Conservation (phyloP, 2,888 invertebrate genomes). For the Volucella bombylans region DNA sequence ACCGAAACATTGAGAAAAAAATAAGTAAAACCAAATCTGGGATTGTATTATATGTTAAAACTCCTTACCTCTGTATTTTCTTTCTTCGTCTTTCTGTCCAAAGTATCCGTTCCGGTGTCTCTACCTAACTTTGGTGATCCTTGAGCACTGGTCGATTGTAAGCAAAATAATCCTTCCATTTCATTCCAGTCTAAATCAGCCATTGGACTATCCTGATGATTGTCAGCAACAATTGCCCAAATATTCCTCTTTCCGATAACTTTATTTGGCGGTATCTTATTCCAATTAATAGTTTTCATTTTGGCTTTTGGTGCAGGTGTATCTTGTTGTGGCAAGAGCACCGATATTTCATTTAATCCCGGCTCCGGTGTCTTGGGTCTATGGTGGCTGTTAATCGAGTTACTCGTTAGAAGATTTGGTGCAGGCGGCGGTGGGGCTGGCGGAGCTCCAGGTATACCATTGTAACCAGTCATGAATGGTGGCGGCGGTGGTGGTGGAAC, state of each 20-base stretch:
- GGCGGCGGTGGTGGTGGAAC: constrained; percentile 84
- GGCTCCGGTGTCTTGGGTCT: constrained; percentile 78
- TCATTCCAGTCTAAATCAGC: constrained; percentile 95
- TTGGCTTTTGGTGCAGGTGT: constrained; percentile 97
- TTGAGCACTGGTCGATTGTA: constrained; percentile 87
- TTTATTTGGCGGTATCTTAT: constrained; percentile 96
- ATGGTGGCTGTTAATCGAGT: constrained; percentile 68
- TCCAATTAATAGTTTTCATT: constrained; percentile 99
- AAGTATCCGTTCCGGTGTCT: constrained; percentile 80
- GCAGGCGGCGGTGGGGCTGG: constrained; percentile 82
- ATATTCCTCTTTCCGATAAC: constrained; percentile 95
- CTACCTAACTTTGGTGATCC: constrained; percentile 84
- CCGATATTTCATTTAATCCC: constrained; percentile 76
- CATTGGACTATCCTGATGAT: constrained; percentile 92
- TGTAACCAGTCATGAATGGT: constrained; percentile 80
- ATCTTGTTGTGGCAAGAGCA: constrained; percentile 92
- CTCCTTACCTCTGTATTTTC: constrained; percentile 88
- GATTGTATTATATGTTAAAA: too few species aligned
- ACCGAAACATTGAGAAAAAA: too few species aligned
- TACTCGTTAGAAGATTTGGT: constrained; percentile 75
- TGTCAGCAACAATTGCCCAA: constrained; percentile 94
- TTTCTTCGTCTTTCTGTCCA: constrained; percentile 88
- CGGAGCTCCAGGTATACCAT: constrained; percentile 78
- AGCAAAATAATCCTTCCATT: constrained; percentile 97
- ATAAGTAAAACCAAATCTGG: too few species aligned